phyloP scores from a whole-genome alignment of 2,113 vertebrate species.

The Stercorarius parasiticus region DNA sequence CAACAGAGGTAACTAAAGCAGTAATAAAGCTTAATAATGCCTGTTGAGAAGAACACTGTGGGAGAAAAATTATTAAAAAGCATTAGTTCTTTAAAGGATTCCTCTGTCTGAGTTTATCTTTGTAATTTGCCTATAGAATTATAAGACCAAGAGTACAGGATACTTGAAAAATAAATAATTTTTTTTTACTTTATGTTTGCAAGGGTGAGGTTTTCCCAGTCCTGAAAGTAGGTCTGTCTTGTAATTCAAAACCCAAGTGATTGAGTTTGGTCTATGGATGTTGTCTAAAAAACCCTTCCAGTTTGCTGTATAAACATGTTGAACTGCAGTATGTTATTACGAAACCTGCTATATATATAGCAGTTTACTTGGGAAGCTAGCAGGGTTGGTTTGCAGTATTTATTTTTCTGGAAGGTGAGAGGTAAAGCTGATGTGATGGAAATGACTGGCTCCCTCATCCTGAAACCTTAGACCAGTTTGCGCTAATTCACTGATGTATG shows the following conservation, averaged over 20 bases:
- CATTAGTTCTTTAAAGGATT: background rate
- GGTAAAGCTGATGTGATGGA: constrained; percentile 67
- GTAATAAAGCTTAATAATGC: background rate
- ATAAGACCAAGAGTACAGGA: background rate
- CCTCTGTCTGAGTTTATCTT: background rate
- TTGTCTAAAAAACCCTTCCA: background rate
- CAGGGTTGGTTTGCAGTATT: constrained; percentile 40
- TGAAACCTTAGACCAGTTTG: constrained; percentile 71
- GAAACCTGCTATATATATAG: background rate
- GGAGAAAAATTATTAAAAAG: background rate
- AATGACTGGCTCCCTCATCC: constrained; percentile 56
- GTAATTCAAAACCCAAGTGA: constrained; percentile 19
- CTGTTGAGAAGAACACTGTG: background rate
- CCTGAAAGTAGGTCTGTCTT: background rate
- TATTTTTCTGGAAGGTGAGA: constrained; percentile 44
- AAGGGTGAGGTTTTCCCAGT: background rate
- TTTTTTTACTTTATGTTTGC: constrained; percentile 11
- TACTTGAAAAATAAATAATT: background rate
- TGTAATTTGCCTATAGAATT: background rate
- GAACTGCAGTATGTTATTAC: constrained; percentile 22
- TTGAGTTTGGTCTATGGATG: background rate
- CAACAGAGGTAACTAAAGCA: background rate
- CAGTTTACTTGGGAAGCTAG: constrained; percentile 60
- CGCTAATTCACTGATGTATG: constrained; percentile 76
- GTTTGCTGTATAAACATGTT: constrained; percentile 26